phyloP scores from a whole-genome alignment of 1,140 invertebrate genomes.

The Temnothorax nylanderi region DNA sequence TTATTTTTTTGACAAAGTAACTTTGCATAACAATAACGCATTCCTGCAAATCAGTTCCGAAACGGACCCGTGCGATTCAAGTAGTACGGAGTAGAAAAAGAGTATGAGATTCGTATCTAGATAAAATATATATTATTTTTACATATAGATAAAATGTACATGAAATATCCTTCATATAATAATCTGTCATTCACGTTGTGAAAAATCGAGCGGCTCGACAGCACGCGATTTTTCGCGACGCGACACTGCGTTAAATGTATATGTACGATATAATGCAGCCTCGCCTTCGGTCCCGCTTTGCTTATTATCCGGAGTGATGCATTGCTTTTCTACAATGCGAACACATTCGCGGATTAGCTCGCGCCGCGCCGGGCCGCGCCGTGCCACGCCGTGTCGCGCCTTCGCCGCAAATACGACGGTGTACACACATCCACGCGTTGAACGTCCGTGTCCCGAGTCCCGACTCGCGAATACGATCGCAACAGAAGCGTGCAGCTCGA shows the following conservation, averaged over 20 bases:
- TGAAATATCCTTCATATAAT: neutral
- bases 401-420: neutral
- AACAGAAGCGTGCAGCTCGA: neutral
- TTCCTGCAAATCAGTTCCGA: neutral
- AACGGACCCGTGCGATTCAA: neutral
- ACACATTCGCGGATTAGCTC: slow-evolving; percentile 37
- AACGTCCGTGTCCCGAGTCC: neutral
- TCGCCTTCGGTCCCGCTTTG: neutral
- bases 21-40: neutral
- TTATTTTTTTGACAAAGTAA: slow-evolving; percentile 10
- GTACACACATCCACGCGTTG: too few species aligned
- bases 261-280: neutral
- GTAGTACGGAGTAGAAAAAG: neutral
- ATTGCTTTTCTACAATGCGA: slow-evolving; percentile 38
- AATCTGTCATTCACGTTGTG: neutral
- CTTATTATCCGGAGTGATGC: slow-evolving; percentile 47
- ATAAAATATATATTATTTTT: neutral
- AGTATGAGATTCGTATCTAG: neutral
- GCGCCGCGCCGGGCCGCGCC: neutral
- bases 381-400: neutral
- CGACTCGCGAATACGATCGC: neutral
- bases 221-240: neutral
- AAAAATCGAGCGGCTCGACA: neutral
- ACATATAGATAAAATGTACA: neutral
- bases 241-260: neutral